These are phyloP conservation scores for Neopelma chrysocephalum DNA, from an alignment of 2,797 vertebrate genomes.

Conservation along the genomic window DNA sequence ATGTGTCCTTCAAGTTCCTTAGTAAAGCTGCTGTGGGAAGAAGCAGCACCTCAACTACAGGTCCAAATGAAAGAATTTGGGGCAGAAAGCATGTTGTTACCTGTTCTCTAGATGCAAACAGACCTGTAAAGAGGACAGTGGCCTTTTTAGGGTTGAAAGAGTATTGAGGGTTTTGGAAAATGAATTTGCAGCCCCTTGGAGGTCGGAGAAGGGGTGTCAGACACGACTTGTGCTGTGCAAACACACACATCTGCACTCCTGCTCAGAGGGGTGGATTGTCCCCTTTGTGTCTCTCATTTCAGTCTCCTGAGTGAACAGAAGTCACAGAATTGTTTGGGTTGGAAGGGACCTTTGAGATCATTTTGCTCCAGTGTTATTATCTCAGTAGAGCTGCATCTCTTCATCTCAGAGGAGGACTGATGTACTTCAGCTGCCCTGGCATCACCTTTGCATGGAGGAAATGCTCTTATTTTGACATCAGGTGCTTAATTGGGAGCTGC, in stretches of 20 bases:
- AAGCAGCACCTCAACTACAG: background rate
- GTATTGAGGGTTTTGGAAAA: background rate
- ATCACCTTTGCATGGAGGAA: background rate
- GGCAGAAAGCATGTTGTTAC: background rate
- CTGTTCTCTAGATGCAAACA: background rate
- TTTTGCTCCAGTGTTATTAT: too few relatives aligned
- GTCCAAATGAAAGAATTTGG: background rate
- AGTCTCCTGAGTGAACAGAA: background rate
- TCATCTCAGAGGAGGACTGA: background rate
- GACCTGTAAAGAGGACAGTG: background rate
- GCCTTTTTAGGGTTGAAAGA: background rate
- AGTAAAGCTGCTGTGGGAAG: background rate
- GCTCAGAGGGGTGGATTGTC: background rate
- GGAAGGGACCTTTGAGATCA: background rate
- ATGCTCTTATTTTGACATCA: background rate
- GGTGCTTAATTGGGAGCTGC: background rate
- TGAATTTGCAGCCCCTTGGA: background rate
- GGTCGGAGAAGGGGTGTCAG: background rate
- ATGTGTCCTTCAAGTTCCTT: background rate
- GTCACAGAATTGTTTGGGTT: background rate
- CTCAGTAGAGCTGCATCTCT: background rate
- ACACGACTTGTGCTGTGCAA: background rate
- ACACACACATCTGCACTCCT: background rate
- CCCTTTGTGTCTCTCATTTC: fast-evolving
- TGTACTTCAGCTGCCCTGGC: background rate